Conservation (phyloP, 2,888 invertebrate species). For the Helicoverpa assulta region DNA sequence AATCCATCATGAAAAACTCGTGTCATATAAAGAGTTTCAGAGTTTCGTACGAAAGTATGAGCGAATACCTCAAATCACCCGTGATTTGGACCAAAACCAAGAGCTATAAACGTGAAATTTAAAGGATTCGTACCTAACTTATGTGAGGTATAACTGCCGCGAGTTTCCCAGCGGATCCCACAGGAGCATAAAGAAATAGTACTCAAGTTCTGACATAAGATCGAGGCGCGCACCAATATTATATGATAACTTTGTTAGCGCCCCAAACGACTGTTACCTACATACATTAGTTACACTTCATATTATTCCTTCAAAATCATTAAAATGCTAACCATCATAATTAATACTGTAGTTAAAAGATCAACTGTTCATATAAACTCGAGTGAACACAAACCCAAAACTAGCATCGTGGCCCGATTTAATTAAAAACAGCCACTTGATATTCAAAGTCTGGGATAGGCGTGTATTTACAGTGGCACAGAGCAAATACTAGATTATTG, state of each 20-base stretch:
- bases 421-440: constrained; percentile 53
- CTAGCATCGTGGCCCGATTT: constrained; percentile 30
- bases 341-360: neutral
- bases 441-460: constrained; percentile 34
- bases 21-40: too few relatives aligned
- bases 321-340: neutral
- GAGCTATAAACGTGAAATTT: constrained; percentile 41
- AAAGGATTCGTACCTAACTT: constrained; percentile 27
- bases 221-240: constrained; percentile 23
- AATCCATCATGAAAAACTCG: neutral
- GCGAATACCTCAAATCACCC: constrained; percentile 13
- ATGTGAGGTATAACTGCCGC: constrained; percentile 16
- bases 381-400: constrained; percentile 36
- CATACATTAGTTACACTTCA: neutral
- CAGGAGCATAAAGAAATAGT: constrained; percentile 44
- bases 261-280: constrained; percentile 12
- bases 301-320: constrained; percentile 8
- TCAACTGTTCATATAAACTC: constrained; percentile 32
- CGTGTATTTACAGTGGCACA: constrained; percentile 45
- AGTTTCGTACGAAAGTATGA: neutral
- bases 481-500: constrained; percentile 58
- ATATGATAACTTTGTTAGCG: constrained; percentile 33
- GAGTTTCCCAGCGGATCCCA: constrained; percentile 22
- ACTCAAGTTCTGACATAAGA: constrained; percentile 34
- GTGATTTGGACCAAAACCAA: constrained; percentile 8